Conservation (phyloP, 64 coral and sea anemone species). For the Porites lutea region DNA sequence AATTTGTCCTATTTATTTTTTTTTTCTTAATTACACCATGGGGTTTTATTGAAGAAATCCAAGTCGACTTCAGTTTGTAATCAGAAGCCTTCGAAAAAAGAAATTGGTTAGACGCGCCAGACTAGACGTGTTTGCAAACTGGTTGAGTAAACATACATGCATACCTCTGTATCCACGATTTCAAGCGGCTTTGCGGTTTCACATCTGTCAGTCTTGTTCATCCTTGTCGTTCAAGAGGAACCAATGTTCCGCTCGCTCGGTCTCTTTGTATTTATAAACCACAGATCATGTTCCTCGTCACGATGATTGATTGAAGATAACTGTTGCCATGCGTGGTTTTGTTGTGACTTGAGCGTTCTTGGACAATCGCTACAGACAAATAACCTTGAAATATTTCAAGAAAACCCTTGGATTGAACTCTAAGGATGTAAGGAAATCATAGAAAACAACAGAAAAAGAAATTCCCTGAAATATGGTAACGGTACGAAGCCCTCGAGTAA, state of each 20-base stretch:
- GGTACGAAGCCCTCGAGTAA: background rate
- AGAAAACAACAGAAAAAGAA: background rate
- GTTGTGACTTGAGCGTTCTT: conserved; percentile 14
- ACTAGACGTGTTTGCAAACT: background rate
- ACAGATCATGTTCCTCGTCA: background rate
- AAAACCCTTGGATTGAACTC: background rate
- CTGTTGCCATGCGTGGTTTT: conserved; percentile 34
- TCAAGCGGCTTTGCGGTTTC: background rate
- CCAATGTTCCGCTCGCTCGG: background rate
- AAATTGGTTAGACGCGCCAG: no score
- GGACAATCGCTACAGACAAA: background rate
- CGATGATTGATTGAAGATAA: background rate
- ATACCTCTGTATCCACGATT: conserved; percentile 29
- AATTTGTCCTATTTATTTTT: no score
- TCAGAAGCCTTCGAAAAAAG: no score
- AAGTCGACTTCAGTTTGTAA: no score
- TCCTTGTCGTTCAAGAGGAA: conserved; percentile 1
- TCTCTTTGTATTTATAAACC: conserved; percentile 25
- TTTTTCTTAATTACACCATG: no score
- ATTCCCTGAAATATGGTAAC: conserved; percentile 1
- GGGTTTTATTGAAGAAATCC: no score
- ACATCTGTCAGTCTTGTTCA: background rate
- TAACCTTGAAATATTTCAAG: background rate
- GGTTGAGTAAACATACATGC: background rate
- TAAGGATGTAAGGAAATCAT: background rate